phyloP scores from a whole-genome alignment of 2,797 vertebrate genomes.

The Typhlichthys subterraneus region DNA sequence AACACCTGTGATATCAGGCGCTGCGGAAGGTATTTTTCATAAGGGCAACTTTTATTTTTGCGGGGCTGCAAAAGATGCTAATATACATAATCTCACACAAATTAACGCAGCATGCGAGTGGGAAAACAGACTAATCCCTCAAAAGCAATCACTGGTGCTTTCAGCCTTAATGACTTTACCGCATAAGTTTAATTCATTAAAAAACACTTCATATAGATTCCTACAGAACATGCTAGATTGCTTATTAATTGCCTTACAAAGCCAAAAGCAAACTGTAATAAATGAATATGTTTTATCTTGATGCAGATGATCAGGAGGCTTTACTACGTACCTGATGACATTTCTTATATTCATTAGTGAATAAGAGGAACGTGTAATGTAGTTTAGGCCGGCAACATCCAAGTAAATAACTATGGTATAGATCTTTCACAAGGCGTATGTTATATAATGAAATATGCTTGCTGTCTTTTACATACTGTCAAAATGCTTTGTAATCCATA shows the following conservation, averaged over 20 bases:
- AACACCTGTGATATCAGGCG: slow-evolving; percentile 12
- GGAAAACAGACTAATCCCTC: slow-evolving; percentile 63
- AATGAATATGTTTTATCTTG: slow-evolving; percentile 52
- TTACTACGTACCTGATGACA: slow-evolving; percentile 41
- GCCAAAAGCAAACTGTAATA: slow-evolving; percentile 45
- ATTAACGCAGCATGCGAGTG: slow-evolving; percentile 49
- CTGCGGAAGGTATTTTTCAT: slow-evolving; percentile 12
- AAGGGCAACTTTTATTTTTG: slow-evolving; percentile 51
- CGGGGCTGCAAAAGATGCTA: slow-evolving; percentile 38
- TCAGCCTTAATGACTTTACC: slow-evolving; percentile 72
- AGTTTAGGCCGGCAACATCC: slow-evolving; percentile 32
- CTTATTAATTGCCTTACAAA: slow-evolving; percentile 58
- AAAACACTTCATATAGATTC: slow-evolving; percentile 69
- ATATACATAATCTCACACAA: slow-evolving; percentile 36
- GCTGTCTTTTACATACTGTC: background rate
- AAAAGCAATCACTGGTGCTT: slow-evolving; percentile 70
- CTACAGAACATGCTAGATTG: slow-evolving; percentile 62
- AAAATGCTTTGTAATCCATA: too few species aligned
- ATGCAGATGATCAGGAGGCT: slow-evolving; percentile 26
- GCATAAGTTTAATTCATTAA: slow-evolving; percentile 72
- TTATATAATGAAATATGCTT: slow-evolving; percentile 3
- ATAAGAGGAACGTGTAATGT: slow-evolving; percentile 28
- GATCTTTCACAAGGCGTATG: slow-evolving; percentile 8
- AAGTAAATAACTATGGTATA: too few species aligned
- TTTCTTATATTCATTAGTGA: slow-evolving; percentile 56